Evolutionary conservation across 1,140 invertebrate genomes (phyloP).

Genomic region (Triops longicaudatus): DNA sequence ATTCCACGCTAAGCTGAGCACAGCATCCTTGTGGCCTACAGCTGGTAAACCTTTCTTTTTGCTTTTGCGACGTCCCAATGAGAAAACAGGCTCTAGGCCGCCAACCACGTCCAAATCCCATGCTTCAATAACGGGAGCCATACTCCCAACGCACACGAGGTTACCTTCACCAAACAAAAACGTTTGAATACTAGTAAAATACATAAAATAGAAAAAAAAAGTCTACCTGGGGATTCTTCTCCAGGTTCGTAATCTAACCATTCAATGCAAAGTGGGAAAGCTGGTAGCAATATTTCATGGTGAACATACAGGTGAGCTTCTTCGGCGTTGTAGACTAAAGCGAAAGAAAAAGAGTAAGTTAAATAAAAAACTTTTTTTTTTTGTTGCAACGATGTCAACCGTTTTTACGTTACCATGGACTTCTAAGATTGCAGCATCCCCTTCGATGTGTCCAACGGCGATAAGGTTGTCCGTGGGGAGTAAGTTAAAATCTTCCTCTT

Average conservation of each 20-base stretch:
- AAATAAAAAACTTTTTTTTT: conserved; percentile 21
- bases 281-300: conserved; percentile 79
- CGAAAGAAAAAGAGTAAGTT: conserved; percentile 6
- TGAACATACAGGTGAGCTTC: conserved; percentile 84
- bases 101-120: conserved; percentile 94
- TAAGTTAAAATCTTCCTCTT: conserved; percentile 83
- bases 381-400: background rate
- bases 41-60: conserved; percentile 54
- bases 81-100: conserved; percentile 72
- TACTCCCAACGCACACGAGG: conserved; percentile 80
- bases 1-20: conserved; percentile 88
- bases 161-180: conserved; percentile 51
- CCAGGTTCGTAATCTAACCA: conserved; percentile 77
- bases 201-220: conserved; percentile 29
- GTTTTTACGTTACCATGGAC: conserved; percentile 59
- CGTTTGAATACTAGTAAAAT: conserved; percentile 22
- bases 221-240: conserved; percentile 53
- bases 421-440: conserved; percentile 75
- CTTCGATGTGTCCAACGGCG: conserved; percentile 74
- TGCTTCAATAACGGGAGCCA: conserved; percentile 82
- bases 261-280: conserved; percentile 82
- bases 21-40: conserved; percentile 79
- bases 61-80: conserved; percentile 65
- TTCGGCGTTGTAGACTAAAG: conserved; percentile 78
- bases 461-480: conserved; percentile 86